Evolutionary conservation across 2,888 invertebrate genomes (phyloP).

Genomic region (Cantharis flavilabris): DNA sequence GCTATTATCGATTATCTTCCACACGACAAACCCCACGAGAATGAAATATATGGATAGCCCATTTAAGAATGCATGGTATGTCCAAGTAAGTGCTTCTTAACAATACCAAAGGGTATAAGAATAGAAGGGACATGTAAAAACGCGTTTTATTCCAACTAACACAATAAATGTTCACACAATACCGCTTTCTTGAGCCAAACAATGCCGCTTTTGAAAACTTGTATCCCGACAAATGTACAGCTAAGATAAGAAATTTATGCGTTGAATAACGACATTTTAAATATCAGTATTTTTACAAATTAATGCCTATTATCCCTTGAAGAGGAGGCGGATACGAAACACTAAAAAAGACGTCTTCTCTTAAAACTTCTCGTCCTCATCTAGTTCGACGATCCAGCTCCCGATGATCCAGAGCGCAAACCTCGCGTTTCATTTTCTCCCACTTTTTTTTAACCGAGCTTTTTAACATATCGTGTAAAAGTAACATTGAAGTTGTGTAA

Average conservation of each 20-base stretch:
- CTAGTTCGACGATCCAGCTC: not conserved
- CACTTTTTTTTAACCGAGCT: not conserved
- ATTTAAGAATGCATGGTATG: slow-evolving; percentile 38
- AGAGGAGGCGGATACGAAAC: not conserved
- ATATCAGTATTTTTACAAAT: not conserved
- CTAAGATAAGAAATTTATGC: slow-evolving; percentile 11
- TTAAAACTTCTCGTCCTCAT: not conserved
- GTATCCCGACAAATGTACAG: slow-evolving; percentile 28
- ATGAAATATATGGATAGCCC: slow-evolving; percentile 2
- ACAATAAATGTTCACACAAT: slow-evolving; percentile 51
- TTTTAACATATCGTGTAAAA: not conserved
- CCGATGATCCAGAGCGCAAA: not conserved
- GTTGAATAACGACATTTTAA: slow-evolving; percentile 35
- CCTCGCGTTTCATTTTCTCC: not conserved
- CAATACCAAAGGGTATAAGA: slow-evolving; percentile 36
- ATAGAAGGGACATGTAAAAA: slow-evolving; percentile 47
- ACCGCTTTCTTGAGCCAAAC: slow-evolving; percentile 43
- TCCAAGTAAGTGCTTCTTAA: slow-evolving; percentile 26
- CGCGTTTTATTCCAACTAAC: slow-evolving; percentile 48
- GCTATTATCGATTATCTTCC: not conserved
- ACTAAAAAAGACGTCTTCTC: not conserved
- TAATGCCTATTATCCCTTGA: not conserved
- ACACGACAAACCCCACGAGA: not conserved
- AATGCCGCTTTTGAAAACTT: slow-evolving; percentile 41
- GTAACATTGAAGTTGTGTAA: not conserved